Evolutionary conservation across 1,140 invertebrate species (phyloP).

Genomic region (Limonius californicus): DNA sequence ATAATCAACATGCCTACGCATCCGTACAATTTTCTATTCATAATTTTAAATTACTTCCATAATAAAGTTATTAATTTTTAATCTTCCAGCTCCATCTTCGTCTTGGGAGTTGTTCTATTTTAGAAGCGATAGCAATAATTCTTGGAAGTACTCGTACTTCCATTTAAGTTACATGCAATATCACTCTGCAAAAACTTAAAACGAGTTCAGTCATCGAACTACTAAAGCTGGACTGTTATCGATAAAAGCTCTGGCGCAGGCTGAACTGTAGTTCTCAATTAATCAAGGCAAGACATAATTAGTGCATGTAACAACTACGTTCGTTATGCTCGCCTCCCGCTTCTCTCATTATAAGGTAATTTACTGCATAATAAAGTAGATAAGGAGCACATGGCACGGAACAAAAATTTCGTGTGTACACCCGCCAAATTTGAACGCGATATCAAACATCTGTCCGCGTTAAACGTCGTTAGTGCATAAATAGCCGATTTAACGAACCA

Average conservation of each 20-base stretch:
- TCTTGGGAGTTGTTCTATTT: too few relatives aligned
- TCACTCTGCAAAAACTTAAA: not conserved
- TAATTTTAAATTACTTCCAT: too few relatives aligned
- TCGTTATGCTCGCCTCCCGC: not conserved
- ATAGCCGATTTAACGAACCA: not conserved
- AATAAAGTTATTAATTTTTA: too few relatives aligned
- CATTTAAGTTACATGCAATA: too few relatives aligned
- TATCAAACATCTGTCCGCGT: not conserved
- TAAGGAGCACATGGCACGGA: not conserved
- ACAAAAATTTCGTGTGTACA: not conserved
- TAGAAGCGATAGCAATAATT: too few relatives aligned
- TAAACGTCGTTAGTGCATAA: not conserved
- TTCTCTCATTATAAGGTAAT: not conserved
- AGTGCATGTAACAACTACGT: conserved; percentile 1
- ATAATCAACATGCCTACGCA: too few relatives aligned
- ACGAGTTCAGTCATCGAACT: not conserved
- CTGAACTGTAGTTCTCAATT: not conserved
- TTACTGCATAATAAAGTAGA: not conserved
- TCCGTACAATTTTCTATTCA: too few relatives aligned
- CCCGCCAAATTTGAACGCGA: not conserved
- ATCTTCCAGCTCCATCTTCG: too few relatives aligned
- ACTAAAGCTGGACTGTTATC: not conserved
- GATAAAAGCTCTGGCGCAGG: not conserved
- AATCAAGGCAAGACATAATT: not conserved
- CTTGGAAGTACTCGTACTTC: too few relatives aligned